Conservation (phyloP, 2,113 vertebrate genomes). For the Urocolius indicus region DNA sequence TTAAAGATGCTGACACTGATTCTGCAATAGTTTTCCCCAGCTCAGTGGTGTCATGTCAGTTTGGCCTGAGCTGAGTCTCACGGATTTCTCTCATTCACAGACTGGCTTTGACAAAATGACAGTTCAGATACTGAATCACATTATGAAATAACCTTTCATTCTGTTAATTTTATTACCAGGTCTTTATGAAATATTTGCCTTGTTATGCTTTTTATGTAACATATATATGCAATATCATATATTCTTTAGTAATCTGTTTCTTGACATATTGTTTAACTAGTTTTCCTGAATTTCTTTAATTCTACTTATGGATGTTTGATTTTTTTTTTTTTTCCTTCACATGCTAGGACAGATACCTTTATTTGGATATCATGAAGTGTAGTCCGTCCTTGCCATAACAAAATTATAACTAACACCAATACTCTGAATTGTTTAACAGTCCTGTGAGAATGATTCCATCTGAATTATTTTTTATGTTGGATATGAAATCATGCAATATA, state of each 20-base stretch:
- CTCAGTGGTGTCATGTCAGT: background rate
- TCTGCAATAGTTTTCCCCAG: background rate
- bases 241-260: background rate
- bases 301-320: background rate
- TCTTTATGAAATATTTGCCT: background rate
- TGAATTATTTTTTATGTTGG: background rate
- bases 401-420: background rate
- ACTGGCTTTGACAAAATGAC: background rate
- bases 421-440: background rate
- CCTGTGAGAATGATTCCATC: background rate
- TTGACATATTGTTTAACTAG: background rate
- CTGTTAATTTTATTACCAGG: background rate
- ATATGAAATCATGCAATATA: background rate
- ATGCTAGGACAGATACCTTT: background rate
- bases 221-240: background rate
- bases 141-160: background rate
- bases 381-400: background rate
- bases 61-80: background rate
- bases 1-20: background rate
- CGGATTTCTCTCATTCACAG: background rate
- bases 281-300: background rate
- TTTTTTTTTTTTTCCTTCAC: background rate
- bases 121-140: background rate
- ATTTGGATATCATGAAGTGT: background rate
- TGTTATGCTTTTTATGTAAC: background rate